A percentile compares a stretch with the other conserved stretches of the same genome.
phyloP scores from a whole-genome alignment of 1,140 invertebrate species.

The Araneus ventricosus region DNA sequence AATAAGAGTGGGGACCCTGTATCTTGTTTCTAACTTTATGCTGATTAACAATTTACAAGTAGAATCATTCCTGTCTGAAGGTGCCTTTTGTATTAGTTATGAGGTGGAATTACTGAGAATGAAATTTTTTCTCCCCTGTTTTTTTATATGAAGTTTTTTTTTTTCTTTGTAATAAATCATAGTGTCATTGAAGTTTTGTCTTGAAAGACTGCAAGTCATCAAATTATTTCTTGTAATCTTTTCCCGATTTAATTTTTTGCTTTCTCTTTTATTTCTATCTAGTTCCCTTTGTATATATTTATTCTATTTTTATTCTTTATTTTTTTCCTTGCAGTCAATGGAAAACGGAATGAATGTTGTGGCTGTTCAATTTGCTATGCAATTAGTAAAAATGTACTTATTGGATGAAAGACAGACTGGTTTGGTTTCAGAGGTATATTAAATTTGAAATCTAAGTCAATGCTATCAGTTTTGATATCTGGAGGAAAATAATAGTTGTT shows the following conservation, averaged over 20 bases:
- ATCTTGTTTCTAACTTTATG: no score
- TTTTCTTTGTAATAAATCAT: no score
- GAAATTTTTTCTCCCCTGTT: no score
- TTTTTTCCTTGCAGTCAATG: conserved; percentile 83
- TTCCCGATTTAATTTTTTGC: not conserved
- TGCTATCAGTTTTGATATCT: no score
- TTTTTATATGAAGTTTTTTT: no score
- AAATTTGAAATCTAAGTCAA: not conserved
- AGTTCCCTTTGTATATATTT: not conserved
- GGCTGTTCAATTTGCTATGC: conserved; percentile 93
- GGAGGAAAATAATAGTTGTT: no score
- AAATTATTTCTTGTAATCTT: conserved; percentile 9
- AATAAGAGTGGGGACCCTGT: no score
- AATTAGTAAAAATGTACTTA: conserved; percentile 92
- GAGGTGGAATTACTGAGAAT: no score
- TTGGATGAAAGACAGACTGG: conserved; percentile 91
- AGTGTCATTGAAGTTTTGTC: not conserved
- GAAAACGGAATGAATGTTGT: conserved; percentile 92
- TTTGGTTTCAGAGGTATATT: conserved; percentile 86
- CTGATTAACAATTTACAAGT: no score
- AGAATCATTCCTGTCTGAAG: no score
- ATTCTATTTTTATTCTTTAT: conserved; percentile 2
- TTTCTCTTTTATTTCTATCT: not conserved
- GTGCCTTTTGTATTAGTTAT: no score
- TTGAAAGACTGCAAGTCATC: not conserved